Base-by-base conservation (phyloP, 2,797 vertebrate genomes). In the Hapalemur alaotrensis region DNA sequence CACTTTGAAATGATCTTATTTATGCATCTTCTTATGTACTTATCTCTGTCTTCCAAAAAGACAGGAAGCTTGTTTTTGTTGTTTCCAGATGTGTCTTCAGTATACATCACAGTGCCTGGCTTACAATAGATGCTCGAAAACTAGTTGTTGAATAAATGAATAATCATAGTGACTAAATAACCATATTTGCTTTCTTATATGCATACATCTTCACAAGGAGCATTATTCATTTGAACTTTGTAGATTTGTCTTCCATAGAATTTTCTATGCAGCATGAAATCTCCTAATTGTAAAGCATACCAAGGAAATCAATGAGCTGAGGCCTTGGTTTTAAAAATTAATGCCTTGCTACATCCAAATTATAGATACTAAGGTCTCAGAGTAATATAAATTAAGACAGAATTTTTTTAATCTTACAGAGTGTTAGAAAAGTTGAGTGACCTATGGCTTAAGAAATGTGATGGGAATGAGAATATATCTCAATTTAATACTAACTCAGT, bases 241-340 rank as follows among this genome's bases (percentile, higher is more conserved):
- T 43, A 65, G 17, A 54, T 86, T 70, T 93, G n/a, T 76, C 22
- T 18, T 85, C n/a, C 35, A 73, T 17, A 48, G 5, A 81, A 59
- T 76, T 78, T 69, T 65, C 54, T 69, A 25, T 65, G 32, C 7
- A 22, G 0, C 22, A 15, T 50, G 12, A 5, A 80, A 80, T 61
- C 3, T 70, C 54, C 11, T 75, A 93, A 91, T 81, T 80, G 14
- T 48, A 38, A 85, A 22, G 50, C 7, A 89, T 59, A 73, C 30
- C 18, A 28, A 72, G 14, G 8, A 91, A 95, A 91, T 81, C 72
- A 48, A 65, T 61, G 13, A 82, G 15, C 13, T 76, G 23, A 95
- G 80, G 46, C 23, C 15, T 41, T 91, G n/a, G 4, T 43, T 94
- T 14, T 85, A 46, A 94, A 93, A 95, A 63, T 65, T 78, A 89